phyloP scores from a whole-genome alignment of 2,797 vertebrate genomes.

The Cheirogaleus major region DNA sequence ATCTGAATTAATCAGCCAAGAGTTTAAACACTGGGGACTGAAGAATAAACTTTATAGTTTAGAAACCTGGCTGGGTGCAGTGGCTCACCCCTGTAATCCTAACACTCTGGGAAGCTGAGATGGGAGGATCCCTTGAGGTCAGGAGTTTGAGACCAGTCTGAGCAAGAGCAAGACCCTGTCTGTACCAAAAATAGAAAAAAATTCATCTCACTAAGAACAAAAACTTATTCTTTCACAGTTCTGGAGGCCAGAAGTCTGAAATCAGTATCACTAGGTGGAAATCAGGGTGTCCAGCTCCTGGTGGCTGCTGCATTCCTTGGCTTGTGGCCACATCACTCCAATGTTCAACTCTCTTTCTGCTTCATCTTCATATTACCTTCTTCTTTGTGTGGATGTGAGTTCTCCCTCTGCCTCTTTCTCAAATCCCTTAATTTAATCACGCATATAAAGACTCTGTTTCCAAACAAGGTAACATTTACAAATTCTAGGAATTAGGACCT shows the following conservation, averaged over 20 bases:
- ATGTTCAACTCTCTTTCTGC: not conserved
- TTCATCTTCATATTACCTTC: not conserved
- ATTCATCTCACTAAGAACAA: not conserved
- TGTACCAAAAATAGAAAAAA: not conserved
- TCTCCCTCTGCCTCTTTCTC: not conserved
- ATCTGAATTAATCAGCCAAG: conserved; percentile 73
- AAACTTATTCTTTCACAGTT: not conserved
- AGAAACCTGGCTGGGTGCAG: not conserved
- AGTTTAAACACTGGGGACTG: conserved; percentile 53
- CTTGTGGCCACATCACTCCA: not conserved
- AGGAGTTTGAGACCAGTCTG: not conserved
- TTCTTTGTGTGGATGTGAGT: not conserved
- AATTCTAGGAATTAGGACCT: not conserved
- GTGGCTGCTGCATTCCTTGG: not conserved
- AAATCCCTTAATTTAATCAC: not conserved
- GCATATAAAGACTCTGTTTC: not conserved
- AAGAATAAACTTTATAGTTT: conserved; percentile 73
- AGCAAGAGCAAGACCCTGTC: not conserved
- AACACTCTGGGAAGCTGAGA: not conserved
- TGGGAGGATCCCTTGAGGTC: not conserved
- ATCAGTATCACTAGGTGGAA: not conserved
- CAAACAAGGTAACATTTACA: not conserved
- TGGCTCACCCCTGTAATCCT: not conserved
- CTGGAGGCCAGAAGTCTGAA: not conserved
- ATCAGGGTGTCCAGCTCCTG: not conserved